A percentile compares a stretch with the other conserved stretches of the same genome.
These are phyloP conservation scores for Deroplatys truncata DNA, from an alignment of 2,888 invertebrate genomes.

Conservation along the genomic window DNA sequence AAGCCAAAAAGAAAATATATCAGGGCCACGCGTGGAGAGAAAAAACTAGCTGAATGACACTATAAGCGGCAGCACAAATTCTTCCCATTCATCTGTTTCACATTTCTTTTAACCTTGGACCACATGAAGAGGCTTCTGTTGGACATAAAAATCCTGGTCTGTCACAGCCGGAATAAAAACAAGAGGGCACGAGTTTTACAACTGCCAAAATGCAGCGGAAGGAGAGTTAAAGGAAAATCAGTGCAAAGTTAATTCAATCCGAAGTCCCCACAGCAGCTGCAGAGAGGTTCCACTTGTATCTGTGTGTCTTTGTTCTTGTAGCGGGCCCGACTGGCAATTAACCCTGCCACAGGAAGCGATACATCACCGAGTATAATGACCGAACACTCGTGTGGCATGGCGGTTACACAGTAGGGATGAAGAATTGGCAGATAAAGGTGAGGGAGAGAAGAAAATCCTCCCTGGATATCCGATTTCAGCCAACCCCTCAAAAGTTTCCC, in stretches of 20 bases:
- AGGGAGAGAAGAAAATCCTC: not conserved
- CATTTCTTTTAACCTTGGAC: conserved; percentile 2
- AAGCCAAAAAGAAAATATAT: too few relatives aligned
- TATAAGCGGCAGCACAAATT: not conserved
- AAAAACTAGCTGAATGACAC: not conserved
- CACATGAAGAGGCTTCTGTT: not conserved
- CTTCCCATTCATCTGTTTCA: not conserved
- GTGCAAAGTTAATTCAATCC: not conserved
- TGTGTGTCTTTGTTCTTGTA: not conserved
- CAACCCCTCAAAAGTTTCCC: not conserved
- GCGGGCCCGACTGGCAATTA: not conserved
- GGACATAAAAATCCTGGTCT: not conserved
- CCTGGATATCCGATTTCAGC: not conserved
- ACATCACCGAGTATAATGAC: conserved; percentile 20
- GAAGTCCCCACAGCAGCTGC: not conserved
- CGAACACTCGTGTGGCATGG: not conserved
- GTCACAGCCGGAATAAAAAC: not conserved
- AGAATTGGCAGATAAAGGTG: not conserved
- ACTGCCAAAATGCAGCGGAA: not conserved
- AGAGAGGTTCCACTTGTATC: not conserved
- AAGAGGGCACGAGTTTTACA: not conserved
- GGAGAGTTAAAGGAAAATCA: not conserved
- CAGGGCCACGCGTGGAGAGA: not conserved
- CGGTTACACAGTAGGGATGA: not conserved
- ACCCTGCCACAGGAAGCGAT: conserved; percentile 17